These are phyloP conservation scores for Notamacropus eugenii DNA, from an alignment of 2,797 vertebrate genomes.

Conservation along the genomic window DNA sequence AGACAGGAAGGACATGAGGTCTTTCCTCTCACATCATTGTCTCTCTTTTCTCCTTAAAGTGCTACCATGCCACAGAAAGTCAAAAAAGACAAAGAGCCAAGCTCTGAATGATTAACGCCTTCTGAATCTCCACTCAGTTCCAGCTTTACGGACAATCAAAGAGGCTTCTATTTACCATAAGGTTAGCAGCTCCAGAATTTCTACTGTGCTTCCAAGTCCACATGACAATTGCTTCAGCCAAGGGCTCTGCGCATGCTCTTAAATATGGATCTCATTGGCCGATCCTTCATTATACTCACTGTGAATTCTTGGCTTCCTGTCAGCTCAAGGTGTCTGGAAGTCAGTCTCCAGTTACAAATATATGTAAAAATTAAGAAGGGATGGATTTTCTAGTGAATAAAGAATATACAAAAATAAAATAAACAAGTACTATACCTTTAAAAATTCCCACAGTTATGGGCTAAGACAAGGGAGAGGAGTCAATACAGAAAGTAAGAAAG, in stretches of 20 bases:
- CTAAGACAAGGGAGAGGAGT: neutral
- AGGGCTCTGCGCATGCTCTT: neutral
- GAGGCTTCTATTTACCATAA: neutral
- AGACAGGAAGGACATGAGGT: neutral
- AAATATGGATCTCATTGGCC: neutral
- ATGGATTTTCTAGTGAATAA: neutral
- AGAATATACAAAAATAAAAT: neutral
- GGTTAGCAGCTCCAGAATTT: neutral
- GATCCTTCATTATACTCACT: neutral
- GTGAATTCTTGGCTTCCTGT: neutral
- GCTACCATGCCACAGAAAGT: neutral
- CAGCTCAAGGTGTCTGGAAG: too few species aligned
- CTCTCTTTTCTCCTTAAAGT: neutral
- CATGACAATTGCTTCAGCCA: neutral
- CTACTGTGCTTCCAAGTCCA: neutral
- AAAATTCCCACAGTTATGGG: neutral
- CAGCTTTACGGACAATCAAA: neutral
- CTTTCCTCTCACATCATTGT: neutral
- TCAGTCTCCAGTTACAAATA: too few species aligned
- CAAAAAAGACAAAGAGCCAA: neutral
- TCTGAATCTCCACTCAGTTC: neutral
- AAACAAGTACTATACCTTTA: neutral
- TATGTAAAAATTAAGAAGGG: too few species aligned
- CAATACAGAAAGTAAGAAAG: neutral
- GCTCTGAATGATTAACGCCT: neutral